Percentiles rank a stretch among this genome's conserved stretches.
These are phyloP conservation scores for Passer domesticus DNA, from an alignment of 2,113 vertebrate species.

Conservation along the genomic window DNA sequence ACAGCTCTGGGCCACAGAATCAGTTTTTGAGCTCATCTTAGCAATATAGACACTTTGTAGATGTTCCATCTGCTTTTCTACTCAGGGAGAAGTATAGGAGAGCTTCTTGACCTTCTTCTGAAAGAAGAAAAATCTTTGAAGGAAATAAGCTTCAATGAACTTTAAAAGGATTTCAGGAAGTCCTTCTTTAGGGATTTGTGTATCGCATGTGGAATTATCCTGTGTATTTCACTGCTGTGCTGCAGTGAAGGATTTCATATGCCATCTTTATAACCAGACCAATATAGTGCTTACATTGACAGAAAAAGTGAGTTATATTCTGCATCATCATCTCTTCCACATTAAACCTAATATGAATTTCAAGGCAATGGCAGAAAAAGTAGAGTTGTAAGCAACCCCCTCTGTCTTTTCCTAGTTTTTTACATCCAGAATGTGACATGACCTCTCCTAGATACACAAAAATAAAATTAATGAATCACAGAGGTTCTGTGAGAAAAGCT, in stretches of 20 bases:
- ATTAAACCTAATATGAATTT: not conserved
- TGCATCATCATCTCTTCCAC: not conserved
- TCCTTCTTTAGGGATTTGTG: constrained; percentile 9
- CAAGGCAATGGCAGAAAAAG: not conserved
- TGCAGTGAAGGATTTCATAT: not conserved
- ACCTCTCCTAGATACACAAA: not conserved
- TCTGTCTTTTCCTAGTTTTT: not conserved
- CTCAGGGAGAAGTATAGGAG: not conserved
- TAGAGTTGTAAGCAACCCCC: not conserved
- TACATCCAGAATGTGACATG: not conserved
- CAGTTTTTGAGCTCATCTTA: not conserved
- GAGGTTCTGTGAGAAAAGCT: not conserved
- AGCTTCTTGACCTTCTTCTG: not conserved
- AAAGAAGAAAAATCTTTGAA: constrained; percentile 8
- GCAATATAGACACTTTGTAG: not conserved
- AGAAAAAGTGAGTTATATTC: not conserved
- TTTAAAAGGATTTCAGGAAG: constrained; percentile 11
- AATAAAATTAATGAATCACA: not conserved
- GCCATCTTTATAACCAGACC: not conserved
- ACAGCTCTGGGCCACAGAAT: not conserved
- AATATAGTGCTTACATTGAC: not conserved
- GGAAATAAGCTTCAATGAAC: constrained; percentile 33
- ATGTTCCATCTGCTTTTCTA: not conserved
- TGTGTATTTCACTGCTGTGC: not conserved
- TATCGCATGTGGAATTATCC: not conserved